Conservation (phyloP, 2,888 invertebrate species). For the Andrena minutula region DNA sequence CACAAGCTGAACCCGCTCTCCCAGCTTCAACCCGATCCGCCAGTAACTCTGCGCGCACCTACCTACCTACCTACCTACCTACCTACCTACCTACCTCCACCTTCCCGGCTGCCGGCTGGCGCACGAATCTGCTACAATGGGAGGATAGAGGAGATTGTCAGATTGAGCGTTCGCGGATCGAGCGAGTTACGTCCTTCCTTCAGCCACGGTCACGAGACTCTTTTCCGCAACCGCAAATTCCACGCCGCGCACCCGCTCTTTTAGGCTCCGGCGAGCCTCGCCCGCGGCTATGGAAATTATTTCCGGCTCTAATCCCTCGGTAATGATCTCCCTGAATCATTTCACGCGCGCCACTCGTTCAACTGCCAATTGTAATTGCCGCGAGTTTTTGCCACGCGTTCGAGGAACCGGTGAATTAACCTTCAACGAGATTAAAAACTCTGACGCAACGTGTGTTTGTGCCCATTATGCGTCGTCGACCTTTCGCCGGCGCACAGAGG, state of each 20-base stretch:
- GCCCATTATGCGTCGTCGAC: constrained; percentile 12
- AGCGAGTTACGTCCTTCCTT: no score
- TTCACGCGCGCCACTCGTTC: constrained; percentile 9
- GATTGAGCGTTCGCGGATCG: no score
- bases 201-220: no score
- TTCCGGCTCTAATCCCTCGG: constrained; percentile 25
- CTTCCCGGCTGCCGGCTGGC: constrained; percentile 21
- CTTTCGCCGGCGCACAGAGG: constrained; percentile 13
- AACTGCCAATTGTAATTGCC: constrained; percentile 19
- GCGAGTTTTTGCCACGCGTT: not conserved
- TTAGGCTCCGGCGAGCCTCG: not conserved
- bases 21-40: constrained; percentile 40
- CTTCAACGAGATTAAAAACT: not conserved
- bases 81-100: constrained; percentile 29
- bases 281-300: constrained; percentile 7
- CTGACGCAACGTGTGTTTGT: not conserved
- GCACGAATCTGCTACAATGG: constrained; percentile 36
- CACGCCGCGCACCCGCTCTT: not conserved
- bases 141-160: constrained; percentile 7
- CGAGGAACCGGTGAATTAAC: constrained; percentile 14
- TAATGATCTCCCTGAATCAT: constrained; percentile 11
- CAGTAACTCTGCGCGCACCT: constrained; percentile 27
- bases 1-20: constrained; percentile 65
- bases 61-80: no score
- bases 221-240: not conserved